Evolutionary conservation across 2,113 vertebrate species (phyloP).

Genomic region (Anhinga anhinga): DNA sequence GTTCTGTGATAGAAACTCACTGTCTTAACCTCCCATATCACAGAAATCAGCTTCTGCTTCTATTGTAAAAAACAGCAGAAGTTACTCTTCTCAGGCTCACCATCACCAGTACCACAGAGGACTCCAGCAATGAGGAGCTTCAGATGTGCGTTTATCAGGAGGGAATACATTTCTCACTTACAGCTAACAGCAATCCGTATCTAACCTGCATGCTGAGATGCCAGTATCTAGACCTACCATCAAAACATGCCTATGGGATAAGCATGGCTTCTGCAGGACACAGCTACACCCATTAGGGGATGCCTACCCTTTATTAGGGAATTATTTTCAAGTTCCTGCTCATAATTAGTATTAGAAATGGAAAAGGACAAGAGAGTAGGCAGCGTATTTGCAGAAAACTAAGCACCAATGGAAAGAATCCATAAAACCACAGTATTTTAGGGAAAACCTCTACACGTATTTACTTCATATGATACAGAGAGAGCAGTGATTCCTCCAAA

Average conservation of each 20-base stretch:
- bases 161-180: neutral
- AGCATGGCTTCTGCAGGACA: neutral
- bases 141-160: accelerated
- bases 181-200: neutral
- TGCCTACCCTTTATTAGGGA: neutral
- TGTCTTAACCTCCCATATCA: accelerated
- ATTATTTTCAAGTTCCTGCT: neutral
- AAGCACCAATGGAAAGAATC: neutral
- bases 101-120: neutral
- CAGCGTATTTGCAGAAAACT: neutral
- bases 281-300: neutral
- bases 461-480: neutral
- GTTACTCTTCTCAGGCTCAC: neutral
- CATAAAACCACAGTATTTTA: neutral
- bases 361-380: neutral
- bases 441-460: neutral
- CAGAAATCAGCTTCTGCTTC: neutral
- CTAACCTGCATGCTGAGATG: neutral
- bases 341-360: neutral
- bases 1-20: neutral
- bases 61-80: neutral
- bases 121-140: neutral
- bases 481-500: neutral
- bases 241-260: neutral
- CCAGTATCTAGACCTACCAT: too few relatives aligned